Percentiles rank a stretch among this genome's conserved stretches.
These are phyloP conservation scores for Stenolophus ochropezus DNA, from an alignment of 2,888 invertebrate genomes.

Conservation along the genomic window DNA sequence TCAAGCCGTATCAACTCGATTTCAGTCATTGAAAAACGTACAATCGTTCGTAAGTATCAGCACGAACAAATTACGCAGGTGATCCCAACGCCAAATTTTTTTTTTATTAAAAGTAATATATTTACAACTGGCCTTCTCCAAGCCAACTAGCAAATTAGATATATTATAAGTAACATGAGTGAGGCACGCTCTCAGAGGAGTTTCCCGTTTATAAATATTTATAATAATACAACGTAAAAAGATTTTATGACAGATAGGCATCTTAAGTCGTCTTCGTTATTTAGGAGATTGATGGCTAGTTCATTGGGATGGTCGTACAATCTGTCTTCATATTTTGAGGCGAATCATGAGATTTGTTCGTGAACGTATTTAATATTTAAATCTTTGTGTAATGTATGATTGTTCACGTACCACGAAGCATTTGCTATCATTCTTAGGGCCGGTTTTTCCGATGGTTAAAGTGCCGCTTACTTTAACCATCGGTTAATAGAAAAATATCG, in stretches of 20 bases:
- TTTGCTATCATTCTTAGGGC: conserved; percentile 32
- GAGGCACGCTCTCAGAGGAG: not conserved
- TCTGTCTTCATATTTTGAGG: conserved; percentile 15
- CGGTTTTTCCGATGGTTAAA: no score
- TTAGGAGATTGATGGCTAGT: not conserved
- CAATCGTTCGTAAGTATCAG: no score
- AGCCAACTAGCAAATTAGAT: conserved; percentile 22
- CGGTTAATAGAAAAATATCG: no score
- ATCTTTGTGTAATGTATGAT: not conserved
- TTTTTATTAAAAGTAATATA: not conserved
- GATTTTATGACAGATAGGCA: not conserved
- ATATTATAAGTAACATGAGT: not conserved
- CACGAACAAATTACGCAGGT: not conserved
- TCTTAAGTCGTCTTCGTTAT: not conserved
- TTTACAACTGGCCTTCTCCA: conserved; percentile 26
- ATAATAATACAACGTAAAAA: not conserved
- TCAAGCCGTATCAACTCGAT: no score
- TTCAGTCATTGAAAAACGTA: no score
- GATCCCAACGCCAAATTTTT: not conserved
- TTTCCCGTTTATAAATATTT: not conserved
- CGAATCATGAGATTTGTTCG: not conserved
- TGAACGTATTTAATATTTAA: no score
- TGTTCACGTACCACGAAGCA: conserved; percentile 52
- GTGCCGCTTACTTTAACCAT: no score
- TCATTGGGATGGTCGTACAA: conserved; percentile 6